These are phyloP conservation scores for Hoplostethus mediterraneus DNA, from an alignment of 2,797 vertebrate genomes.

Conservation along the genomic window DNA sequence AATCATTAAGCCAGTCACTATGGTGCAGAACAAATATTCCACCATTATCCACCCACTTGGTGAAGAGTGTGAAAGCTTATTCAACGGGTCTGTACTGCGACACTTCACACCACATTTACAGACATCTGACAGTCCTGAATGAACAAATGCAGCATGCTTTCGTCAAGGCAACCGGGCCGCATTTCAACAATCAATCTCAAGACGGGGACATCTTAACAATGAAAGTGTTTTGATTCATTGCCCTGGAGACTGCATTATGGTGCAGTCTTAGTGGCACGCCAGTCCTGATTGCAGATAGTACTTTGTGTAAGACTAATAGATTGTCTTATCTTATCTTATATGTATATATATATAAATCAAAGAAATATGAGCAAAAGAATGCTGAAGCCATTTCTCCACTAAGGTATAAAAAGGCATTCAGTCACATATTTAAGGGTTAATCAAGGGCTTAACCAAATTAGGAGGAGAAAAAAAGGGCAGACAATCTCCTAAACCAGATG, in stretches of 20 bases:
- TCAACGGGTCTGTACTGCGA: conserved; percentile 8
- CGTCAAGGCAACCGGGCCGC: neutral
- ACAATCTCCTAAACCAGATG: conserved; percentile 8
- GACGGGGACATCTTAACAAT: neutral
- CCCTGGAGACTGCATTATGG: too few relatives aligned
- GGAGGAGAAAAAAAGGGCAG: neutral
- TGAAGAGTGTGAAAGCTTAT: conserved; percentile 29
- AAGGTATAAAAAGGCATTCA: neutral
- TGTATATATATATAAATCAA: too few relatives aligned
- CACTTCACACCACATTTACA: conserved; percentile 25
- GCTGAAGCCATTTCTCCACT: neutral
- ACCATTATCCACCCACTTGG: conserved; percentile 26
- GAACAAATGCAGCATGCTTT: neutral
- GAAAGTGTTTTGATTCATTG: too few relatives aligned
- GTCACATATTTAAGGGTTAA: too few relatives aligned
- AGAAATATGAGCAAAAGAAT: too few relatives aligned
- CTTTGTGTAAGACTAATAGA: too few relatives aligned
- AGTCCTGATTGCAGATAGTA: neutral
- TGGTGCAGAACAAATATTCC: conserved; percentile 14
- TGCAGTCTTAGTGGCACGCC: neutral
- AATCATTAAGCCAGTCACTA: conserved; percentile 7
- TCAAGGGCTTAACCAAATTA: conserved; percentile 15
- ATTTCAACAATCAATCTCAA: neutral
- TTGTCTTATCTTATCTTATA: too few relatives aligned
- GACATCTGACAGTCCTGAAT: neutral